Conservation (phyloP, 2,888 invertebrate species). For the Uropetala carovei region DNA sequence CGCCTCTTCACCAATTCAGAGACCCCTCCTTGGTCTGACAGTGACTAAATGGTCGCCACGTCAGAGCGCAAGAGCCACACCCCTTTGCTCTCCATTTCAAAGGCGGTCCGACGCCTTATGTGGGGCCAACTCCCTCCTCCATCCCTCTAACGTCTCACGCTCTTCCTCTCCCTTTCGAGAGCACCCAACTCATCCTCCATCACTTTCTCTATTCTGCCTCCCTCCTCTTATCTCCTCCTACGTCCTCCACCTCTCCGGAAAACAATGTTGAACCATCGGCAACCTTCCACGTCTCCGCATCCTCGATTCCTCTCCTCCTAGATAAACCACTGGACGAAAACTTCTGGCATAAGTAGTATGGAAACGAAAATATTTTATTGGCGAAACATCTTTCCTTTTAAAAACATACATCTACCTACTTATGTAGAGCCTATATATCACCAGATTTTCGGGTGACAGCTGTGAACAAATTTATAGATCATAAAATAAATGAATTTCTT, state of each 20-base stretch:
- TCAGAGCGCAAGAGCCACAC: not conserved
- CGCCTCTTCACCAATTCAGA: not conserved
- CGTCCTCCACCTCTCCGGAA: not conserved
- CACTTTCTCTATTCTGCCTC: not conserved
- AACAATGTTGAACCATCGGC: not conserved
- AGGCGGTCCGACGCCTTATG: not conserved
- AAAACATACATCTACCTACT: too few relatives aligned
- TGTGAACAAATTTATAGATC: too few relatives aligned
- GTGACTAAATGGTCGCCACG: conserved; percentile 44
- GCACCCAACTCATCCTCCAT: not conserved
- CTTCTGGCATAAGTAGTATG: too few relatives aligned
- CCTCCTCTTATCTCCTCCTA: not conserved
- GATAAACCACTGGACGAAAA: too few relatives aligned
- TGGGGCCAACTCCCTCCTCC: not conserved
- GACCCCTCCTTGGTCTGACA: conserved; percentile 1
- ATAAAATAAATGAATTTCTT: too few relatives aligned
- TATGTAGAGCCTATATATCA: too few relatives aligned
- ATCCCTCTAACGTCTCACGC: not conserved
- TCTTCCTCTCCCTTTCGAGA: not conserved
- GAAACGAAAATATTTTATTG: too few relatives aligned
- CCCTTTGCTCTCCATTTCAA: conserved; percentile 34
- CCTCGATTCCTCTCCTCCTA: too few relatives aligned
- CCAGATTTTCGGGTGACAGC: too few relatives aligned
- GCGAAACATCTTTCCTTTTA: too few relatives aligned
- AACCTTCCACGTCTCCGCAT: too few relatives aligned